Evolutionary conservation across 1,140 invertebrate genomes (phyloP), one percentile per base, ranked within the genome.

Genomic region (Chironomus striatipennis): DNA sequence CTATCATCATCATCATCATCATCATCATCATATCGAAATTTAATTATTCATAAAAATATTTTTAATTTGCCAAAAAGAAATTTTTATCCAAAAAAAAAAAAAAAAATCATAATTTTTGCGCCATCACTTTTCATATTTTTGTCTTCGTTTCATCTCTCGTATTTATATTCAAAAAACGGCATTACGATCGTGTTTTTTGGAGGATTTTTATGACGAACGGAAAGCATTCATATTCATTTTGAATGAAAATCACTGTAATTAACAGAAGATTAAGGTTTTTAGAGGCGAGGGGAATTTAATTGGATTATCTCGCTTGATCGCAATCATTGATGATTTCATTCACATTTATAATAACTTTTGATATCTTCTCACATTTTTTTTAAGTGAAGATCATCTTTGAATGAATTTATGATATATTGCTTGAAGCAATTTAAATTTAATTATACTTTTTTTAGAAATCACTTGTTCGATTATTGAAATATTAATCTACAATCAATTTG

Each of bases 11-110:
- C 12, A 57, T 57, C 47, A 12, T n/a, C n/a, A n/a, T n/a, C 12
- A 57, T 57, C 12, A 57, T 57, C 47, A 57, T 57, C 12, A 57
- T 57, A 57, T 57, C 47, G n/a, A 57, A 57, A 57, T 57, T 57
- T 57, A 57, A 57, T 57, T 57, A 57, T 57, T 57, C 47, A 57
- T 57, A 57, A 57, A 47, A 57, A n/a, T 57, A n/a, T 57, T 57
- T 57, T 5, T 15, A 57, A 57, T n/a, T n/a, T 57, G 47, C 47
- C 47, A 57, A 57, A 57, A n/a, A n/a, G n/a, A 57, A 57, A n/a
- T 57, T 57, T 57, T 34, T 34, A 34, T 34, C 24, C 24, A 34
- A 34, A 34, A 34, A 34, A 57, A 57, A 34, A 34, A 34, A 34
- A 34, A 57, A 57, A 57, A 57, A n/a, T 57, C n/a, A 57, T 57